Base-by-base conservation (phyloP, 30 jellyfish, hydroid and myxozoan species). In the Nemopilema nomurai region DNA sequence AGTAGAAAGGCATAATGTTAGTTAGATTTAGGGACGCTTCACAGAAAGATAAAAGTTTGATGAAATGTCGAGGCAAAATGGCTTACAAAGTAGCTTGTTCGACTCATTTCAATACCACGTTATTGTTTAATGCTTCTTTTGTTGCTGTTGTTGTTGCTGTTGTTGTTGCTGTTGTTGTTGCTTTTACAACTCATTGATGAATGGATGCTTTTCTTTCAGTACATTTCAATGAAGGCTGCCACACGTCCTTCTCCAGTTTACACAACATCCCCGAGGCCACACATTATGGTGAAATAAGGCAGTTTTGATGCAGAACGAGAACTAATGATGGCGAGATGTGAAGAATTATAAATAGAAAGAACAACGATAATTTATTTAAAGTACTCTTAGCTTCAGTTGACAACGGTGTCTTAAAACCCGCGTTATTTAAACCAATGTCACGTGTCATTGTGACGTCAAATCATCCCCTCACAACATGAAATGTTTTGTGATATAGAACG, bases 141-240 rank as follows among this genome's bases (percentile, higher is more conserved):
- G n/a, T n/a, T n/a, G n/a, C n/a, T n/a, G n/a, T n/a, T n/a, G n/a
- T n/a, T n/a, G n/a, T n/a, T n/a, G n/a, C n/a, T n/a, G n/a, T n/a
- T n/a, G n/a, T n/a, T n/a, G n/a, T n/a, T n/a, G n/a, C n/a, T n/a
- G n/a, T n/a, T n/a, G n/a, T n/a, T n/a, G n/a, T n/a, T n/a, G n/a
- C n/a, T n/a, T n/a, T n/a, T 0, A 64, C 20, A 23, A 13, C 6
- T 49, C 32, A 71, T 16, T 71, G 3, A 71, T 74, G 33, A 0
- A 29, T 9, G 19, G 19, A 16, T 24, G 0, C 16, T 65, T 63
- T 74, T 33, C 52, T 30, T 74, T 74, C 29, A 84, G 93, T 78
- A 23, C 93, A 84, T 6, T 84, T 30, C 82, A 84, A 84, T 70
- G 93, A 84, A 49, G 87, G 70, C 0, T 84, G 93, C 31, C 74